Percentiles rank a stretch among this genome's conserved stretches.
Conservation (phyloP, 2,888 invertebrate genomes). For the Formica aserva region DNA sequence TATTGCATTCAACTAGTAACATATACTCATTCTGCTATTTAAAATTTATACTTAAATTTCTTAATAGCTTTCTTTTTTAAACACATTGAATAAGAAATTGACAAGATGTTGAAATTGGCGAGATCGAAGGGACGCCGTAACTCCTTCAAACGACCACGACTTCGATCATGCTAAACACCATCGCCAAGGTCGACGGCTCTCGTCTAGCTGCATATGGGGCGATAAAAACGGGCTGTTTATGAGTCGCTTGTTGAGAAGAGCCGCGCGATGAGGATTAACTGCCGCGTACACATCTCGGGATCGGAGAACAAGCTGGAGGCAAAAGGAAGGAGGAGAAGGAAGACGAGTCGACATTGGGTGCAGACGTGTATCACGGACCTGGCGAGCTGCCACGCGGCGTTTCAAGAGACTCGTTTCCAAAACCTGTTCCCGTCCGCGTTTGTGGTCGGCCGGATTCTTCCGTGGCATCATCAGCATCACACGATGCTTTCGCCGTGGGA, state of each 20-base stretch:
- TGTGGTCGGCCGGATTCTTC: conserved; percentile 43
- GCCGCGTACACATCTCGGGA: conserved; percentile 58
- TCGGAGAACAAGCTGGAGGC: conserved; percentile 35
- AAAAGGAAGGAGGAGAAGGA: conserved; percentile 12
- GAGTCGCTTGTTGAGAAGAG: conserved; percentile 60
- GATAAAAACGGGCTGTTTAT: conserved; percentile 76
- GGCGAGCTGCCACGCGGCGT: conserved; percentile 70
- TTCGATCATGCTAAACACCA: conserved; percentile 38
- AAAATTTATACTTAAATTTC: background rate
- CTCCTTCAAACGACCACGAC: background rate
- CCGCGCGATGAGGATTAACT: conserved; percentile 72
- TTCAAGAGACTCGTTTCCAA: conserved; percentile 71
- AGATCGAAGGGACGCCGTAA: background rate
- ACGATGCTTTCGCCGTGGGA: conserved; percentile 19
- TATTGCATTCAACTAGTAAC: background rate
- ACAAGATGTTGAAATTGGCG: background rate
- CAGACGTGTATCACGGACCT: conserved; percentile 68
- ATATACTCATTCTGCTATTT: background rate
- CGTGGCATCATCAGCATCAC: conserved; percentile 28
- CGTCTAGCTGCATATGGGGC: conserved; percentile 59
- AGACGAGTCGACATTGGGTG: conserved; percentile 59
- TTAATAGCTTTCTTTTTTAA: background rate
- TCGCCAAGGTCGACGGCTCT: conserved; percentile 75
- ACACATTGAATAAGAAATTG: background rate
- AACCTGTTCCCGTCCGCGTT: conserved; percentile 74